Evolutionary conservation across 2,797 vertebrate species (phyloP), one percentile per base, ranked within the genome.

Genomic region (Malacoctenus gilli): DNA sequence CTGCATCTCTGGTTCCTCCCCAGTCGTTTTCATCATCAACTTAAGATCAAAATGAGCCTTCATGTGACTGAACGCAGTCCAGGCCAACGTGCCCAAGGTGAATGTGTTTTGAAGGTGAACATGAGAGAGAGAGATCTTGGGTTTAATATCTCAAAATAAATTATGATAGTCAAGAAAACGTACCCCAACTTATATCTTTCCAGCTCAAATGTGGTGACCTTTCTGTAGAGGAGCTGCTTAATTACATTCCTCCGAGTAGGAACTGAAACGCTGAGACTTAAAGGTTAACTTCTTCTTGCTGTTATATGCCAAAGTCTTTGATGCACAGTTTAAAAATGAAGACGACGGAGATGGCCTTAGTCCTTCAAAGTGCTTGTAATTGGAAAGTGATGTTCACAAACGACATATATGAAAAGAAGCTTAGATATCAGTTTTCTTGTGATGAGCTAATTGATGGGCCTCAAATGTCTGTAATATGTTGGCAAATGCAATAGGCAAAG

Each of bases 221-320:
- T 91, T 89, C 79, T 66, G 60, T 48, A 49, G 51, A 59, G 60
- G 35, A 71, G 62, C 65, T 68, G 80, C 78, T 84, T 89, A 91
- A 91, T 92, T 89, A 89, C 87, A 74, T 90, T 86, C 66, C 63
- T 76, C 75, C 79, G 72, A 80, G 64, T 81, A 80, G 80, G 77
- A 79, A 74, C 39, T 53, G 59, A 79, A 86, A 82, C 59, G 59
- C 64, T 22, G 43, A 63, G 70, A 85, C 77, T 82, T 83, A 88
- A 91, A 92, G 86, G 89, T 90, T 88, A 89, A 86, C 73, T 75
- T 82, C 75, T 65, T 71, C 66, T 61, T 63, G 77, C 75, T 77
- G 75, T 80, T 80, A 75, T 68, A 84, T 73, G 76, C 64, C 78
- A 79, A 73, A 57, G 57, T 77, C 76, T 83, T 75, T 23, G 38